Percentiles rank a stretch among this genome's conserved stretches.
These are phyloP conservation scores for Apodemus speciosus DNA, from an alignment of 2,113 vertebrate genomes.

Conservation along the genomic window DNA sequence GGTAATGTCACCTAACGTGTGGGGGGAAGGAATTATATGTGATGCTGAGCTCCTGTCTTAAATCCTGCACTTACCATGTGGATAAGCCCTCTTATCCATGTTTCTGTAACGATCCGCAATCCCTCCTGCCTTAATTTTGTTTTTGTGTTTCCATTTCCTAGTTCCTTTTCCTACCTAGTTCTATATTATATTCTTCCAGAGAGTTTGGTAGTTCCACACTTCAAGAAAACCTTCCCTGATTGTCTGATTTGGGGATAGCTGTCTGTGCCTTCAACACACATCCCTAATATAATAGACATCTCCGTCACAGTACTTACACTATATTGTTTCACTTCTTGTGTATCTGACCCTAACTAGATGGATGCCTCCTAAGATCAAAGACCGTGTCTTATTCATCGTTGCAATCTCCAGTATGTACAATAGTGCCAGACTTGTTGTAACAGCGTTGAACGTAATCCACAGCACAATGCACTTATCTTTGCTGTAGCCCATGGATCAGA, in stretches of 20 bases:
- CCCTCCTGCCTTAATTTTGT: not conserved
- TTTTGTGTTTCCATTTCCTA: not conserved
- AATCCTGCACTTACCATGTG: not conserved
- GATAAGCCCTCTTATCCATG: not conserved
- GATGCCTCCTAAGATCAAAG: constrained; percentile 67
- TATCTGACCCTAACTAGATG: constrained; percentile 31
- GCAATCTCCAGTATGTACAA: constrained; percentile 50
- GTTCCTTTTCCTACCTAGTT: not conserved
- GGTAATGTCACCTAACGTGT: not conserved
- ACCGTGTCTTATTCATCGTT: constrained; percentile 54
- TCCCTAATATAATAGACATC: not conserved
- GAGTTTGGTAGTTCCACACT: not conserved
- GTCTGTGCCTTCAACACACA: not conserved
- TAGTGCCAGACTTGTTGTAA: constrained; percentile 58
- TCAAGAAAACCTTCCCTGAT: constrained; percentile 1
- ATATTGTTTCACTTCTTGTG: not conserved
- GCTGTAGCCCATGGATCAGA: not conserved
- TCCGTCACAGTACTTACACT: constrained; percentile 25
- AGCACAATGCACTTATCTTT: constrained; percentile 44
- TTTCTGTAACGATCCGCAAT: not conserved
- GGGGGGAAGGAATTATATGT: not conserved
- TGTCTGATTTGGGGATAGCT: not conserved
- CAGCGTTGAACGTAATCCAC: constrained; percentile 40
- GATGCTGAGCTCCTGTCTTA: not conserved
- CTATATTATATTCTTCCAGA: constrained; percentile 36